These are phyloP conservation scores for Glaucopsyche alexis DNA, from an alignment of 2,888 invertebrate species.

Conservation along the genomic window DNA sequence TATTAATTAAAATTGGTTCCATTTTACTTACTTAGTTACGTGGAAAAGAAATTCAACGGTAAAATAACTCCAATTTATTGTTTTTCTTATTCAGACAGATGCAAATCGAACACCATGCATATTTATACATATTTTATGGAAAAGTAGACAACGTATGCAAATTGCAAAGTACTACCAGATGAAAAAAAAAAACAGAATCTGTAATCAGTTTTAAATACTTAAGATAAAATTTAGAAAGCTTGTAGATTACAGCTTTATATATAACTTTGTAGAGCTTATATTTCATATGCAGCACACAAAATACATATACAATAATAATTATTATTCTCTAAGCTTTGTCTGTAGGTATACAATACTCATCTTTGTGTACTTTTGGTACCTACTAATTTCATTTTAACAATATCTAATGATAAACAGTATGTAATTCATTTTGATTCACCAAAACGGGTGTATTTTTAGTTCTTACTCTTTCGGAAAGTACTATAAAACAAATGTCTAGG, in stretches of 20 bases:
- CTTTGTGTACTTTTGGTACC: not conserved
- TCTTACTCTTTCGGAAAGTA: no score
- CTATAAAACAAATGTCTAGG: no score
- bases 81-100: slow-evolving; percentile 7
- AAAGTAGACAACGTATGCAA: slow-evolving; percentile 6
- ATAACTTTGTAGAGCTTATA: not conserved
- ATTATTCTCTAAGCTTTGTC: not conserved
- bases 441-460: no score
- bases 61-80: slow-evolving; percentile 19
- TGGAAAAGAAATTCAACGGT: slow-evolving; percentile 26
- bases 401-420: no score
- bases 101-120: slow-evolving; percentile 7
- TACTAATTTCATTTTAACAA: not conserved
- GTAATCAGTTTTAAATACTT: not conserved
- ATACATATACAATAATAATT: no score
- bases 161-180: not conserved
- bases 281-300: no score
- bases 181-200: not conserved
- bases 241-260: not conserved
- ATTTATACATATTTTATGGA: slow-evolving; percentile 10
- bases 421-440: not conserved
- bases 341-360: not conserved
- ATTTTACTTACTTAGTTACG: slow-evolving; percentile 34
- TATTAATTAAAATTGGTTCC: slow-evolving; percentile 33
- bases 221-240: not conserved